These are phyloP conservation scores for Choristoneura rosaceana DNA, from an alignment of 2,888 invertebrate genomes.

Conservation along the genomic window DNA sequence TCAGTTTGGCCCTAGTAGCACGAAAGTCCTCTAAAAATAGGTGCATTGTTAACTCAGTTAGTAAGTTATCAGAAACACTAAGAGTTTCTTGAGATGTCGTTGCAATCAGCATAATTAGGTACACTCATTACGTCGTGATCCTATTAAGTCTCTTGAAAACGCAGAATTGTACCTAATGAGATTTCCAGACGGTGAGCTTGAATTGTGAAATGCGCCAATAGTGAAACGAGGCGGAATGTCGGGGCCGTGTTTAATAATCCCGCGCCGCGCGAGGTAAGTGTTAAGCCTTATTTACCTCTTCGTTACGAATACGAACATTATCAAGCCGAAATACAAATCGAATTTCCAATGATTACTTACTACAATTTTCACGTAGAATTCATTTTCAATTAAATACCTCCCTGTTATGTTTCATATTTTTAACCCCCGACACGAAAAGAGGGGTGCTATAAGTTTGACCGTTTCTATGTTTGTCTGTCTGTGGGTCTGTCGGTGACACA, in stretches of 20 bases:
- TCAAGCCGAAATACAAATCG: conserved; percentile 57
- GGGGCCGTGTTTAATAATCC: conserved; percentile 53
- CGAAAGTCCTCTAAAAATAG: not conserved
- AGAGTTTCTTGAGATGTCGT: conserved; percentile 22
- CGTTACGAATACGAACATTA: conserved; percentile 47
- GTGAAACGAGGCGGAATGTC: conserved; percentile 54
- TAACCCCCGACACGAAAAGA: too few species aligned
- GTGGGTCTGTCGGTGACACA: too few species aligned
- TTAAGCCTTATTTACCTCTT: conserved; percentile 59
- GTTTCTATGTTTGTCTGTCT: too few species aligned
- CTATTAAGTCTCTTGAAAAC: conserved; percentile 38
- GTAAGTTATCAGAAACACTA: not conserved
- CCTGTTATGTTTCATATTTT: not conserved
- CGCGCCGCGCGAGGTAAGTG: conserved; percentile 50
- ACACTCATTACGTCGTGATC: conserved; percentile 39
- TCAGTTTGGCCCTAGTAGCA: too few species aligned
- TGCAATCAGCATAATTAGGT: conserved; percentile 38
- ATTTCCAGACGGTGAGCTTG: conserved; percentile 48
- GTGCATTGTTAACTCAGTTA: conserved; percentile 14
- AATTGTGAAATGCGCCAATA: conserved; percentile 52
- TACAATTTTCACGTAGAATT: conserved; percentile 40
- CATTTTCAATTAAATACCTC: conserved; percentile 9
- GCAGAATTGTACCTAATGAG: conserved; percentile 46
- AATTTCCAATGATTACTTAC: conserved; percentile 50
- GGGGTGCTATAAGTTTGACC: too few species aligned